Conservation (phyloP, 2,113 vertebrate species). For the Plestiodon gilberti region DNA sequence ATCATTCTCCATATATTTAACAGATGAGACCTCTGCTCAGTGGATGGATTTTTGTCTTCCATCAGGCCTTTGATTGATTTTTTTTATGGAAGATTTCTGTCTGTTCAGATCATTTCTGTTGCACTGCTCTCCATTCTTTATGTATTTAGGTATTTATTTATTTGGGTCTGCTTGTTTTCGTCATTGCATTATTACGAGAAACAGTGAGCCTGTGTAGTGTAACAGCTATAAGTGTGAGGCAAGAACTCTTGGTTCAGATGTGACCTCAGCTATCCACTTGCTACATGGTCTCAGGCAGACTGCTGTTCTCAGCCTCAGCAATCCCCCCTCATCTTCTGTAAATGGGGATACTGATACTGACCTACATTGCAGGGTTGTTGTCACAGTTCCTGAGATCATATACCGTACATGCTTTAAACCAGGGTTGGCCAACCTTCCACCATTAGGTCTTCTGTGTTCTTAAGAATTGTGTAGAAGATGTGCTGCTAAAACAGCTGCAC, state of each 20-base stretch:
- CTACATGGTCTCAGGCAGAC: not conserved
- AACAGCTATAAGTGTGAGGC: not conserved
- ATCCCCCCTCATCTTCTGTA: not conserved
- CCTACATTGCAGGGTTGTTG: not conserved
- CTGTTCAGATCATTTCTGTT: too few species aligned
- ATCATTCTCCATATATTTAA: constrained; percentile 53
- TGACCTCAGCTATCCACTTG: not conserved
- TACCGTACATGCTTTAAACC: too few species aligned
- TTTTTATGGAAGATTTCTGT: too few species aligned
- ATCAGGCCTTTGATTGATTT: too few species aligned
- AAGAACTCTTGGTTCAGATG: not conserved
- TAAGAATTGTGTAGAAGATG: too few species aligned
- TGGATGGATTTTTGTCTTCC: constrained; percentile 21
- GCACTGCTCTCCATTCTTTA: too few species aligned
- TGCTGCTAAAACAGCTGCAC: too few species aligned
- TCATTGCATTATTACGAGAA: too few species aligned
- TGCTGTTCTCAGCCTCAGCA: not conserved
- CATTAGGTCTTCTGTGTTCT: too few species aligned
- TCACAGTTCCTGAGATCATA: not conserved
- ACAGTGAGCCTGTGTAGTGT: not conserved
- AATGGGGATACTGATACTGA: not conserved
- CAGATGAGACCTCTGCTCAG: constrained; percentile 14
- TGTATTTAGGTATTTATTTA: too few species aligned
- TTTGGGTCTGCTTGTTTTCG: too few species aligned
- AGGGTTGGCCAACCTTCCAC: too few species aligned